Evolutionary conservation across 2,888 invertebrate genomes (phyloP), one percentile per base, ranked within the genome.

Genomic region (Ormyrus nitidulus): DNA sequence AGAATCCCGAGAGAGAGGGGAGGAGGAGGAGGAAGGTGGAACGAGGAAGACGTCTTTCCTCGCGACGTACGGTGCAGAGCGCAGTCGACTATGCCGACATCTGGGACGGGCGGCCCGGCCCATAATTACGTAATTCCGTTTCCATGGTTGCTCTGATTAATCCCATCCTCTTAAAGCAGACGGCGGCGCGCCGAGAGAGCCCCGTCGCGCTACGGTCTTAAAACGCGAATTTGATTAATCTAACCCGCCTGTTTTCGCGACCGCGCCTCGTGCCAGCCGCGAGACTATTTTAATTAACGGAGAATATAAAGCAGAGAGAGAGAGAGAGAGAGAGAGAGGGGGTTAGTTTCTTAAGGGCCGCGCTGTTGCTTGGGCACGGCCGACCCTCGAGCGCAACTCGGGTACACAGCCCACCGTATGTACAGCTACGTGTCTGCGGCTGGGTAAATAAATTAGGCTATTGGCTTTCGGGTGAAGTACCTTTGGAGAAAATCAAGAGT

Each of bases 121-220:
- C 51, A 68, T 68, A 73, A 78, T 78, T 78, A 73, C 78, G 62
- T 49, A 73, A 62, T 73, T 78, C 73, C 49, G 61, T 73, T 73
- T 73, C 59, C 68, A 73, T 77, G 68, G 73, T 51, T 19, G 13
- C 69, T 56, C 13, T 53, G 66, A 72, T 77, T 77, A 77, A 72
- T 71, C 65, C 46, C 53, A 70, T 56, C 62, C 64, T 54, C 56
- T 70, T 56, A 56, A 77, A 77, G 56, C 9, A 8, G 34, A 2
- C 56, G 34, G 44, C 8, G 13, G 51, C 8, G 49, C 6, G 49
- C 13, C n/a, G 49, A 51, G 51, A 65, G 34, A 19, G 51, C n/a
- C 19, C n/a, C 9, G 3, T 44, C n/a, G 5, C 46, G 44, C 48
- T 48, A n/a, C 56, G 9, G 11, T 56, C 34, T 61, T 19, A 61